Evolutionary conservation across 2,113 vertebrate species (phyloP), one percentile per base, ranked within the genome.

Genomic region (Nothoprocta pentlandii): DNA sequence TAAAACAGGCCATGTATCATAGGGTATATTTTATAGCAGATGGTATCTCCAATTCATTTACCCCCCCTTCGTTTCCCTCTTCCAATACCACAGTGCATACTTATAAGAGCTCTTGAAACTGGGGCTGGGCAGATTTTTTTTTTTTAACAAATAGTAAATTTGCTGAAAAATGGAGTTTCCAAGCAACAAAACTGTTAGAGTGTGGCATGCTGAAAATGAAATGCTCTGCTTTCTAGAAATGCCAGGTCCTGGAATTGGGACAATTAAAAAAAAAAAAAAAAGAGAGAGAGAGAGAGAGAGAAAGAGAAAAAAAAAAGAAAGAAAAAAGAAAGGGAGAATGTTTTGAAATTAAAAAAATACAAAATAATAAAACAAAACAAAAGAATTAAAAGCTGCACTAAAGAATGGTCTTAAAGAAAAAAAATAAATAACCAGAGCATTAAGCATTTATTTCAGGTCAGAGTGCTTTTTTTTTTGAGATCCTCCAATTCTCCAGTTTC

Each of bases 11-110:
- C 89, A 87, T 90, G 84, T 70, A 87, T 93, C 87, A 95, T 46
- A 89, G 92, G 93, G 87, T 92, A 90, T 95, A 96, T 87, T 96
- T 96, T 93, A 96, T 91, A 96, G 93, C 95, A 97, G 95, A 95
- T 96, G 95, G 91, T 96, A 96, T 92, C 94, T 96, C 89, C 88
- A 81, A 90, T 92, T 82, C 90, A 93, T 94, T 95, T 93, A 76
- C 39, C 63, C 9, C 80, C n/a, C 41, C 66, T 58, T 83, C 69
- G n/a, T 70, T 90, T 94, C 88, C 90, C 92, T 92, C 70, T 87
- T 93, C 70, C 91, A 59, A 25, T 87, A 94, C 92, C 69, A 87
- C 70, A 76, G 88, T 8, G 51, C 21, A 22, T 49, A 89, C 90
- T 91, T 81, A 81, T 10, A 83, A 96, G 86, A 87, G 84, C 93